Evolutionary conservation across 64 coral and sea anemone species (phyloP), one percentile per base, ranked within the genome.

Genomic region (Pocillopora verrucosa): DNA sequence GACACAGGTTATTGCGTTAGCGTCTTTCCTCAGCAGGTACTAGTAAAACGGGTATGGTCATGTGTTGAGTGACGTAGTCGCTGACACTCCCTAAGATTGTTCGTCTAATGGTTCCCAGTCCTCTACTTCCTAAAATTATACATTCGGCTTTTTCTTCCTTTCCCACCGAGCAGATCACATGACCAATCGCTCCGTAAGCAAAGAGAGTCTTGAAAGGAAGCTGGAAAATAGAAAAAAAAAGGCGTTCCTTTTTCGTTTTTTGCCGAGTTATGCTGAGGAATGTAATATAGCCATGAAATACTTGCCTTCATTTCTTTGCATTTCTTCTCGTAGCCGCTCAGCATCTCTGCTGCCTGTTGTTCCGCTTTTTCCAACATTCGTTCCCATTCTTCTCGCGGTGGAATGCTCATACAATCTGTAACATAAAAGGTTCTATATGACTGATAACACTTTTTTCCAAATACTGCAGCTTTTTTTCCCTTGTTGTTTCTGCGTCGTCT

Each of bases 51-150:
- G 95, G 88, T 26, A 88, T 59, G 78, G 37, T 59, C 68, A 84
- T 78, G 36, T 93, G 88, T 35, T 96, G 91, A 1, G 93, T 82
- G 64, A 96, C 87, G 20, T 96, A 96, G 56, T 96, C 91, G 60
- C 77, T 90, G 13, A 96, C 95, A 30, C 91, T 96, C 12, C 95
- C 95, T 20, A 96, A 76, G 20, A 93, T 59, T 26, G 95, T 96
- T 63, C 95, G 95, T 13, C 89, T 88, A 30, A 96, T 93, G 70
- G 84, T 69, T 0, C 95, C 92, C 92, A 96, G 78, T 70, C 95
- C 95, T 22, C 92, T 87, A 63, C 82, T 96, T 0, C 95, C 95
- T 77, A 96, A 91, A 41, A 96, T 84, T 5, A 96, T 78, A 25
- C 86, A 22, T 16, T 87, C 64, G 5, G 78, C 95, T 0, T 93